Evolutionary conservation across 1,140 invertebrate species (phyloP).

Genomic region (Drosophila guanche): DNA sequence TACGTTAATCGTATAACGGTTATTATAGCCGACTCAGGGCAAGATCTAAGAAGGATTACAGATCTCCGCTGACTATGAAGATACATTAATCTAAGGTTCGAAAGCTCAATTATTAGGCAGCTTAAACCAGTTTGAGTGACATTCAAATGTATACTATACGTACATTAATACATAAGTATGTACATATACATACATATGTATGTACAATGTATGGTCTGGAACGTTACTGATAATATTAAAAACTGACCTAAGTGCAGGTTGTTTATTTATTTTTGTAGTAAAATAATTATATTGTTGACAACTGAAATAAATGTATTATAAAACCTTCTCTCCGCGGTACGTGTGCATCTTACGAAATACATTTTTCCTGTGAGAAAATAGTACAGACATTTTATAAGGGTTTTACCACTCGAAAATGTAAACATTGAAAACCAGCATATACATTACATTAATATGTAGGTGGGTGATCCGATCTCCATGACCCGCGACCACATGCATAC

Average conservation of each 20-base stretch:
- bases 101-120: slow-evolving; percentile 1
- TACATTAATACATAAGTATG: background rate
- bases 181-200: no score
- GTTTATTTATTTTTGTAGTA: slow-evolving; percentile 25
- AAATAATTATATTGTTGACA: slow-evolving; percentile 10
- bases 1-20: background rate
- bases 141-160: background rate
- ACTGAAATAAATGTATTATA: background rate
- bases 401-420: background rate
- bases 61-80: slow-evolving; percentile 14
- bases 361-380: background rate
- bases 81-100: slow-evolving; percentile 3
- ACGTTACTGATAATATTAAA: slow-evolving; percentile 35
- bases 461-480: slow-evolving; percentile 39
- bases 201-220: background rate
- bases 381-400: background rate
- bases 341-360: slow-evolving; percentile 15
- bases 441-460: slow-evolving; percentile 38
- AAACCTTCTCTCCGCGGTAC: background rate
- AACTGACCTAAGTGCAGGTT: slow-evolving; percentile 47
- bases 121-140: slow-evolving; percentile 10
- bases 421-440: no score
- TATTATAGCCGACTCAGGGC: background rate
- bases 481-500: slow-evolving; percentile 45
- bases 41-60: slow-evolving; percentile 15